Conservation (phyloP, 1,140 invertebrate species). For the Drosophila nikananu region DNA sequence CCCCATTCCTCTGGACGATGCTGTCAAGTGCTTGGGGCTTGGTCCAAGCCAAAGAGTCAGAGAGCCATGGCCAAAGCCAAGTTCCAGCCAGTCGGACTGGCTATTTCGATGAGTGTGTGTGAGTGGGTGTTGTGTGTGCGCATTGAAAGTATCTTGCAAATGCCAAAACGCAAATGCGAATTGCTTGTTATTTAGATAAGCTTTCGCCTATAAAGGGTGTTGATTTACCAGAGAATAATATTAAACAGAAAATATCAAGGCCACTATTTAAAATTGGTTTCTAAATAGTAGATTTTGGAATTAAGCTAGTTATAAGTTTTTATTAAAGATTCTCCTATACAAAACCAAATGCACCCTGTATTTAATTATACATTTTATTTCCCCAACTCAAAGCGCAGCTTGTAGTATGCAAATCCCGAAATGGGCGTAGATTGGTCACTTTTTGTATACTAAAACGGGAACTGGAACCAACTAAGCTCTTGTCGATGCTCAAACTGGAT, state of each 20-base stretch:
- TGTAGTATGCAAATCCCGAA: constrained; percentile 23
- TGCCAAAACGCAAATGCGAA: constrained; percentile 33
- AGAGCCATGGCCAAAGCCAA: constrained; percentile 7
- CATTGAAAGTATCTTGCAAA: constrained; percentile 30
- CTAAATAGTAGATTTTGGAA: too few relatives aligned
- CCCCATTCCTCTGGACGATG: constrained; percentile 10
- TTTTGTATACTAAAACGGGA: constrained; percentile 24
- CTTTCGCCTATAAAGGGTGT: constrained; percentile 34
- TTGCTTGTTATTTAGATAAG: constrained; percentile 33
- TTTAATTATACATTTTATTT: background rate
- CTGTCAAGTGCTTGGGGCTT: constrained; percentile 40
- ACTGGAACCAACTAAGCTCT: constrained; percentile 15
- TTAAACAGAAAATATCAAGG: background rate
- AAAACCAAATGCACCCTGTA: constrained; percentile 15
- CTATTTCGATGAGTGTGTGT: constrained; percentile 21
- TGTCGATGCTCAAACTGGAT: constrained; percentile 22
- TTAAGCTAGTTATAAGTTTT: too few relatives aligned
- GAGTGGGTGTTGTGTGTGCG: constrained; percentile 27
- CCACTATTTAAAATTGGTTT: too few relatives aligned
- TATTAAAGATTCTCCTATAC: too few relatives aligned
- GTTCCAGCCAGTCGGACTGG: constrained; percentile 36
- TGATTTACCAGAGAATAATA: background rate
- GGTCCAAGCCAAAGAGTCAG: constrained; percentile 14
- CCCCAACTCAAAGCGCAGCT: background rate
- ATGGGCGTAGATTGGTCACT: constrained; percentile 28